These are phyloP conservation scores for Drosophila quinaria DNA, from an alignment of 2,888 invertebrate species.

Conservation along the genomic window DNA sequence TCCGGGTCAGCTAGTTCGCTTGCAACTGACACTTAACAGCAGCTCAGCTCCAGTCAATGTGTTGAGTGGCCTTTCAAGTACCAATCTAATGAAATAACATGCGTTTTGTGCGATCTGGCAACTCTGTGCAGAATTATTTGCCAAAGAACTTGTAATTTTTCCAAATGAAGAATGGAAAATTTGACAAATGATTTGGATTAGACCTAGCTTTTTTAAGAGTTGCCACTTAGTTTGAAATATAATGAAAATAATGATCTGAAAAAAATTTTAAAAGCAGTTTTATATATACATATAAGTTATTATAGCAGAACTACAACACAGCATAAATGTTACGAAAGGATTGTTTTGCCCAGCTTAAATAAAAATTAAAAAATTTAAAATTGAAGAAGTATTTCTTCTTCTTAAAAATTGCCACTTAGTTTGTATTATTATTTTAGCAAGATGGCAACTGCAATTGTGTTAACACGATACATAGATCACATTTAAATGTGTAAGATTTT, in stretches of 20 bases:
- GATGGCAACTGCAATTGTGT: not conserved
- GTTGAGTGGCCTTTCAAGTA: not conserved
- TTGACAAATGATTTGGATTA: too few species aligned
- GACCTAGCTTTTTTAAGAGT: not conserved
- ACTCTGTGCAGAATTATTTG: not conserved
- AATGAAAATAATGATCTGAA: too few species aligned
- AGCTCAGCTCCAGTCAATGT: not conserved
- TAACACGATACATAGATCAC: not conserved
- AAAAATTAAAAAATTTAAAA: too few species aligned
- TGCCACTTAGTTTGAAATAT: not conserved
- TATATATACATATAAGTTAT: too few species aligned
- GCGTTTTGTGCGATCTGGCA: conserved; percentile 7
- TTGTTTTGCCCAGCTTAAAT: too few species aligned
- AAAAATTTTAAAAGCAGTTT: too few species aligned
- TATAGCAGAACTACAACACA: too few species aligned
- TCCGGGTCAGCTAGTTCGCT: conserved; percentile 17
- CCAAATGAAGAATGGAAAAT: too few species aligned
- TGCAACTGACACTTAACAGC: conserved; percentile 16
- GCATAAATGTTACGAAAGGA: too few species aligned
- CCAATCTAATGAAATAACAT: not conserved
- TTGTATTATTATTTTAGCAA: too few species aligned
- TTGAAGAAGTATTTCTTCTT: too few species aligned
- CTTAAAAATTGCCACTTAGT: too few species aligned
- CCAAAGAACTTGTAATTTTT: not conserved
- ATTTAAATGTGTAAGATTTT: not conserved